These are phyloP conservation scores for Podiceps cristatus DNA, from an alignment of 2,113 vertebrate genomes.

Conservation along the genomic window DNA sequence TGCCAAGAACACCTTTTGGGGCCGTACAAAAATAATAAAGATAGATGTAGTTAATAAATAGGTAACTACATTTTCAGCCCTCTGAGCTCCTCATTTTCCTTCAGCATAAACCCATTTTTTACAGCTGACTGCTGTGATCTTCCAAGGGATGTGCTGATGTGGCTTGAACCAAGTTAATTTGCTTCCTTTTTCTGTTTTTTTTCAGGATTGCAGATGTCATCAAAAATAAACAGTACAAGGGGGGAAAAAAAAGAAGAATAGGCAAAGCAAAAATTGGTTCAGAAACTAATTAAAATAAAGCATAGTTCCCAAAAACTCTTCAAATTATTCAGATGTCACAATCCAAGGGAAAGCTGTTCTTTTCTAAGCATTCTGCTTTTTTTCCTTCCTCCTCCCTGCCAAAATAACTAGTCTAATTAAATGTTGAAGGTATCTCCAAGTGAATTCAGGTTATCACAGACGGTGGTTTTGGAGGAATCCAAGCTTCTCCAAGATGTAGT, in stretches of 20 bases:
- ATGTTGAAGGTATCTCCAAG: conserved; percentile 34
- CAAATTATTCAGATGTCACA: conserved; percentile 72
- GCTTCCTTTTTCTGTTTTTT: conserved; percentile 34
- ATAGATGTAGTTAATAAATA: conserved; percentile 64
- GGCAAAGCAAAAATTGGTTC: conserved; percentile 63
- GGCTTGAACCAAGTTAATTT: conserved; percentile 76
- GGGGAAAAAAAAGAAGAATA: not conserved
- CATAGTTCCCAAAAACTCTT: conserved; percentile 57
- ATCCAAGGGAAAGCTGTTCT: conserved; percentile 31
- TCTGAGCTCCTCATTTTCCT: conserved; percentile 68
- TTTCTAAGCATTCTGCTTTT: conserved; percentile 47
- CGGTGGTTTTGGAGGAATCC: conserved; percentile 8
- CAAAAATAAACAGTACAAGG: conserved; percentile 62
- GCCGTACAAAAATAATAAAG: conserved; percentile 44
- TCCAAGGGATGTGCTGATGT: conserved; percentile 75
- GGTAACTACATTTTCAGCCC: conserved; percentile 64
- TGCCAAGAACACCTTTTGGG: not conserved
- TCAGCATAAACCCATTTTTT: conserved; percentile 68
- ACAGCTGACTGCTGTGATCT: conserved; percentile 74
- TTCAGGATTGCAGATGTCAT: conserved; percentile 69
- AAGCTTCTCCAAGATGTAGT: not conserved
- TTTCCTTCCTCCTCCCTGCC: conserved; percentile 1
- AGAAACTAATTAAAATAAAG: conserved; percentile 77
- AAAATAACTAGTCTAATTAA: conserved; percentile 72
- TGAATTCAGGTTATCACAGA: conserved; percentile 26